These are phyloP conservation scores for Galemys pyrenaicus DNA, from an alignment of 2,113 vertebrate species.

Conservation along the genomic window DNA sequence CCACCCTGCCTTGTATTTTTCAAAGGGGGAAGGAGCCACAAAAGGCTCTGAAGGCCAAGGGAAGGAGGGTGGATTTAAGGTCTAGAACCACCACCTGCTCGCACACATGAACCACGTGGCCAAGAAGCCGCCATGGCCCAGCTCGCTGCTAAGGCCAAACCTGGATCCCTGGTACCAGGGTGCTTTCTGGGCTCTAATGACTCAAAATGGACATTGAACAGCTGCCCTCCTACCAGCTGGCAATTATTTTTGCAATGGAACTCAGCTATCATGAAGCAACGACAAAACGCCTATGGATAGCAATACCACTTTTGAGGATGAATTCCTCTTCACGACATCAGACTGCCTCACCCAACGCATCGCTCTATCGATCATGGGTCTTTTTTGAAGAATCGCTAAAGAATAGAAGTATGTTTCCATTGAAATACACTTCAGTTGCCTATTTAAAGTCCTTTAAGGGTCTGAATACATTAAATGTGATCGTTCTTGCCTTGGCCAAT, in stretches of 20 bases:
- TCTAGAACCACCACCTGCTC: rapidly evolving
- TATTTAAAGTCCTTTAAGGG: slow-evolving; percentile 1
- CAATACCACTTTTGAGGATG: slow-evolving; percentile 57
- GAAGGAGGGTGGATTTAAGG: slow-evolving; percentile 29
- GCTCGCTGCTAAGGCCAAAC: slow-evolving; percentile 52
- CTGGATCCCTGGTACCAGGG: slow-evolving; percentile 19
- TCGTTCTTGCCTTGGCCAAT: slow-evolving; percentile 19
- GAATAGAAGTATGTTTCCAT: background rate
- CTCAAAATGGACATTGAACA: slow-evolving; percentile 52
- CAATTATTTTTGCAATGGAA: slow-evolving; percentile 52
- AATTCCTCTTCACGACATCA: slow-evolving; percentile 57
- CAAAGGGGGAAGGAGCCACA: background rate
- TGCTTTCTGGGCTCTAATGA: slow-evolving; percentile 66
- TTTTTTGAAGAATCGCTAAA: slow-evolving; percentile 33
- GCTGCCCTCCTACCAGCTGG: background rate
- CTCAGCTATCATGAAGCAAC: slow-evolving; percentile 41
- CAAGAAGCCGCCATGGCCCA: slow-evolving; percentile 49
- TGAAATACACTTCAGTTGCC: background rate
- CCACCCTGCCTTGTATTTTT: background rate
- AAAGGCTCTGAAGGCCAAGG: slow-evolving; percentile 56
- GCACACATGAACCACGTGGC: background rate
- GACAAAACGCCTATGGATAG: slow-evolving; percentile 30
- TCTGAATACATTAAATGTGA: background rate
- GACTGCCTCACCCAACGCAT: slow-evolving; percentile 46
- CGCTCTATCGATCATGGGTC: slow-evolving; percentile 21